Base-by-base conservation (phyloP, 37 sponge, comb jelly and placozoan genomes). In the Hormiphora californensis region DNA sequence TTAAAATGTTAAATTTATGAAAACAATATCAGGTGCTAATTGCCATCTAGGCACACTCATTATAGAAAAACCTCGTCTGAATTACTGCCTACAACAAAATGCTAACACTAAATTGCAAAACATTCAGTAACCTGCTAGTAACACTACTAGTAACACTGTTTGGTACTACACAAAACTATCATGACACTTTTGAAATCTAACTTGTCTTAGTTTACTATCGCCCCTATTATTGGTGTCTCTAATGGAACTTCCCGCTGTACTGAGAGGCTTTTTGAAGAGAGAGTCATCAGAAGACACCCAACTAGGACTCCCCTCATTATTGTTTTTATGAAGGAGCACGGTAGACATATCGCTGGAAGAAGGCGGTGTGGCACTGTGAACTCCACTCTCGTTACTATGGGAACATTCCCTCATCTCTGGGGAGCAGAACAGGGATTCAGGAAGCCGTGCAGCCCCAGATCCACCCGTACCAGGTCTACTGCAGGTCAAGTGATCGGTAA, bases 381-480 rank as follows among this genome's bases (percentile, higher is more conserved):
- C 81, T 36, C 81, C 81, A 5, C 46, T 43, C 81, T 73, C 81
- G 81, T 73, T 73, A 46, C 81, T 73, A 19, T 73, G 81, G 46
- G 46, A 73, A 34, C 68, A 67, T 32, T 67, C 36, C 21, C n/a
- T 7, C 19, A 36, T 31, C 27, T 73, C 43, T 11, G 81, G 38
- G 25, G 46, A 33, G 2, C 39, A 22, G 43, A 46, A 46, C 23
- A 30, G 27, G 30, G 27, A 57, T 28, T 57, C 61, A 15, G n/a
- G 27, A 15, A 23, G n/a, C 4, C 61, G n/a, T 30, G 17, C 61
- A 23, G 27, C n/a, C 4, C 27, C 61, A 19, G 61, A 57, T 30
- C 61, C 30, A 33, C 21, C n/a, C 9, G 81, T 73, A 0, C 35
- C 46, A 3, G 38, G 81, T 7, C 40, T n/a, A 15, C 3, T 27